Base-by-base conservation (phyloP, 2,797 vertebrate genomes). In the Enoplosus armatus region DNA sequence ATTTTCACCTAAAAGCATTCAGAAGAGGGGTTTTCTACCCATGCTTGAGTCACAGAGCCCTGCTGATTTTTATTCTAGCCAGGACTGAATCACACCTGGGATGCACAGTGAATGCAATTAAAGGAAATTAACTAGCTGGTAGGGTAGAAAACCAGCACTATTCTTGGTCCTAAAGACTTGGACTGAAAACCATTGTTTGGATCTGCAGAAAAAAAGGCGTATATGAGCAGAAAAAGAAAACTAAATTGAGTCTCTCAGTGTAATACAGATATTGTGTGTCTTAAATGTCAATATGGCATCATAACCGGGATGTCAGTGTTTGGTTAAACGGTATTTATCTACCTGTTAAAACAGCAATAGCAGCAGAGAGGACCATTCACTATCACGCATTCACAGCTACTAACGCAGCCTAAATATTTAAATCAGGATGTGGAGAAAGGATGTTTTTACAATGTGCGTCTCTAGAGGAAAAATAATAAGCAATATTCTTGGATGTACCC, bases 71-170 rank as follows among this genome's bases (percentile, higher is more conserved):
- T 69, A 86, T 88, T 91, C 84, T 14, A 74, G 64, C 72, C 56
- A 70, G 67, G 87, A 76, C 80, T 71, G 83, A 67, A 39, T 82
- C 63, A 85, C 88, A 86, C 84, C 83, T 90, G 86, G 56, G 87
- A 87, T 53, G 66, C 79, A 55, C 50, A 54, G 37, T 72, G 75
- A 79, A 90, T 60, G 70, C 69, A 85, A 83, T 79, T 82, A 85
- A 84, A 80, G 68, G 1, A 77, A 87, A 83, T 84, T 71, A 85
- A 64, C 72, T 77, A 26, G 79, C 83, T 75, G 78, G 61, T 64
- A 43, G 45, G 41, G 74, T 0, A 53, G 55, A 75, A 69, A 76
- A 65, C 11, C 61, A 83, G 70, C 77, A 54, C 74, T 6, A 39
- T 47, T 48, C 58, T 55, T 35, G 24, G n/a, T 72, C 47, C 64